Evolutionary conservation across 2,888 invertebrate species (phyloP).

Genomic region (Lycia hirtaria): DNA sequence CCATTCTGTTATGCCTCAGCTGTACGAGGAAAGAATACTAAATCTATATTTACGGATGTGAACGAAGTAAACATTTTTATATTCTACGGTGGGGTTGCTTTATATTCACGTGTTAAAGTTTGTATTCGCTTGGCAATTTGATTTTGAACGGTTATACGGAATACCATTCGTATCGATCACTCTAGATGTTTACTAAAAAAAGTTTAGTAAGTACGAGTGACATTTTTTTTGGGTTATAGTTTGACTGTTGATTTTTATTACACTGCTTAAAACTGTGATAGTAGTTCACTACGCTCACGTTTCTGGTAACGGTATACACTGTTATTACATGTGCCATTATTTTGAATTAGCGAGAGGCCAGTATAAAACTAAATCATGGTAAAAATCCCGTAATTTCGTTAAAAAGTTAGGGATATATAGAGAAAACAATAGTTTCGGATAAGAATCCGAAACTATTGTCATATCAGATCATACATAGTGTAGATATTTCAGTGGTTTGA

Average conservation of each 20-base stretch:
- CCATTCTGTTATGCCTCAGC: slow-evolving; percentile 23
- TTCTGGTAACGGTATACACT: too few relatives aligned
- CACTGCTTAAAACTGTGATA: too few relatives aligned
- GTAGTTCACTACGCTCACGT: too few relatives aligned
- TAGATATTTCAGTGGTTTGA: too few relatives aligned
- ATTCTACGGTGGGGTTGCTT: background rate
- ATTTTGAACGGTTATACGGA: slow-evolving; percentile 1
- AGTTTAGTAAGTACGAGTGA: background rate
- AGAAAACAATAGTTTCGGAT: too few relatives aligned
- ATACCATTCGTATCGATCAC: slow-evolving; percentile 15
- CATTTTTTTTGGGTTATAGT: background rate
- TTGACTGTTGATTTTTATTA: background rate
- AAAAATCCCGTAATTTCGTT: too few relatives aligned
- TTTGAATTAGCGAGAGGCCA: too few relatives aligned
- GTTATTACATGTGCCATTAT: too few relatives aligned
- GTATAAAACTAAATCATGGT: too few relatives aligned
- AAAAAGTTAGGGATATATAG: too few relatives aligned
- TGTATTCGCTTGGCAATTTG: background rate
- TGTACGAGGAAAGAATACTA: slow-evolving; percentile 23
- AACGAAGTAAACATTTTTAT: slow-evolving; percentile 20
- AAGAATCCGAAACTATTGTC: too few relatives aligned
- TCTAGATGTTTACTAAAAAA: slow-evolving; percentile 2
- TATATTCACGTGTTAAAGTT: background rate
- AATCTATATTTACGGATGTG: slow-evolving; percentile 26
- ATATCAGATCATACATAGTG: too few relatives aligned